Evolutionary conservation across 2,888 invertebrate species (phyloP), one percentile per base, ranked within the genome.

Genomic region (Temnothorax rugatulus): DNA sequence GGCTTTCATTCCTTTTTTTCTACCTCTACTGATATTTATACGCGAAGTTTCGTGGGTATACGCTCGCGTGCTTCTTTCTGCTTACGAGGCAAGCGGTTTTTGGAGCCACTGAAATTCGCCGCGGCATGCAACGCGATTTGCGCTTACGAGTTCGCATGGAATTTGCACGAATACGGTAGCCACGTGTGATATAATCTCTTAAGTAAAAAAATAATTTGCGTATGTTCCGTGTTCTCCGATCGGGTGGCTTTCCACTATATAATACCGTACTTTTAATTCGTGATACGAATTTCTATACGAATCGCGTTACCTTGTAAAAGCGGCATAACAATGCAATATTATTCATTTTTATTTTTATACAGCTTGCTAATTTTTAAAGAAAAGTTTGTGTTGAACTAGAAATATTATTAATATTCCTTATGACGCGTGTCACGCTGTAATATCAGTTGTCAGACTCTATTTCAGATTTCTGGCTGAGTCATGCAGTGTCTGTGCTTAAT

Each of bases 1-100:
- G 13, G 59, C 9, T 63, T 64, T 66, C 69, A 38, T 59, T 57
- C 29, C 29, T 29, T 18, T 54, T 73, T 82, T 54, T 69, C 44
- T 34, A 69, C 41, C 61, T 50, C 18, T 41, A 25, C 82, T 84
- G 83, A 86, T 82, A 88, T 89, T 87, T 89, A 85, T 89, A 79
- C 84, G 25, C 38, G 7, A 61, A 63, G 64, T 71, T 83, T 81
- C 75, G 57, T 50, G 82, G 41, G 9, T 29, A 29, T 29, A 29
- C 64, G 86, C n/a, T 90, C 83, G 89, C 89, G 90, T 90, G 89
- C 74, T 90, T 84, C 88, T 87, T 90, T 88, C 84, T 76, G 87
- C 75, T 86, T 64, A 79, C 68, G 66, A 47, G 54, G 66, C 73
- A 84, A 84, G 82, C 77, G 64, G 84, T 61, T 87, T 89, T 89